Conservation (phyloP, 2,888 invertebrate genomes). For the Siphonodentalium dalli region DNA sequence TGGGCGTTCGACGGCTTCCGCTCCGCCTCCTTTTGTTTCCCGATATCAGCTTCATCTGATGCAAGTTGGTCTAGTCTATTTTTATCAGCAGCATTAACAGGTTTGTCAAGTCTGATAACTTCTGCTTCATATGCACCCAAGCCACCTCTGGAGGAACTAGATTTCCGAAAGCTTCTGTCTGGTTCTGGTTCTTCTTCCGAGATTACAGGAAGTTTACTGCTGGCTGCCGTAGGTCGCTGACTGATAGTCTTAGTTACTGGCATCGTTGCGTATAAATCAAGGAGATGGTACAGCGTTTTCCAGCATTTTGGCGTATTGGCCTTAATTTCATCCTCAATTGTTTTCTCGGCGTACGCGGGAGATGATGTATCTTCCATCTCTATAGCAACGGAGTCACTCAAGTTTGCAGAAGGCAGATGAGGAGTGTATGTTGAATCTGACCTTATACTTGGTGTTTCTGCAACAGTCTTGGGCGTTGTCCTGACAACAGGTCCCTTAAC, state of each 20-base stretch:
- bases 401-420: slow-evolving; percentile 56
- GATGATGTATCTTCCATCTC: slow-evolving; percentile 60
- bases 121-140: no score
- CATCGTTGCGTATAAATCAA: slow-evolving; percentile 92
- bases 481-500: background rate
- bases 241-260: slow-evolving; percentile 92
- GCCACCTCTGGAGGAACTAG: slow-evolving; percentile 72
- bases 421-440: slow-evolving; percentile 35
- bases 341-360: slow-evolving; percentile 60
- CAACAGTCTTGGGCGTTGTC: slow-evolving; percentile 26
- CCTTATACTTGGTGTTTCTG: slow-evolving; percentile 13
- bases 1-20: no score
- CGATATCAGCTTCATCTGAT: no score
- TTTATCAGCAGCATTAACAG: no score
- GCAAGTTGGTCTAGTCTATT: no score
- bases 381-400: slow-evolving; percentile 61
- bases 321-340: slow-evolving; percentile 63
- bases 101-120: no score
- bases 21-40: no score
- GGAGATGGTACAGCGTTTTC: slow-evolving; percentile 90
- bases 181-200: slow-evolving; percentile 65
- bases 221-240: slow-evolving; percentile 11
- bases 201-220: slow-evolving; percentile 53
- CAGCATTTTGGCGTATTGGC: slow-evolving; percentile 81
- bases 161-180: slow-evolving; percentile 59